Percentiles rank a stretch among this genome's conserved stretches.
Evolutionary conservation across 35 echinoderm and acorn worm species (phyloP).

Genomic region (Diadema setosum): DNA sequence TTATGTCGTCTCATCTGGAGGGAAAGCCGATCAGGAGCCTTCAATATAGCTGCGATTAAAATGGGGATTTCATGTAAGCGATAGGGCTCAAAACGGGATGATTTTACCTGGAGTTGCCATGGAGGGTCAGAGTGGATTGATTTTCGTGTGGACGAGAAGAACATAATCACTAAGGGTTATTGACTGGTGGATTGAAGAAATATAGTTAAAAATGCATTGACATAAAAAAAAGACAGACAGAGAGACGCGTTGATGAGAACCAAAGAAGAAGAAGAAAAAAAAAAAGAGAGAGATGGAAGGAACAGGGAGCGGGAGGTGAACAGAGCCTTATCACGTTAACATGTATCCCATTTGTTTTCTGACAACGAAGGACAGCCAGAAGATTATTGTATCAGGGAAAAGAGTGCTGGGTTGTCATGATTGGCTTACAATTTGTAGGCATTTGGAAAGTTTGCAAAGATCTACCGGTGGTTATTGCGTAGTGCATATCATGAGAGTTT

Average conservation of each 20-base stretch:
- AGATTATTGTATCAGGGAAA: slow-evolving; percentile 1
- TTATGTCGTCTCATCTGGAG: not conserved
- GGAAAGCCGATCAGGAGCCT: not conserved
- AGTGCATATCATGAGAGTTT: not conserved
- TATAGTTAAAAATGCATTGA: not conserved
- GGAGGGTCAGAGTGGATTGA: slow-evolving; percentile 9
- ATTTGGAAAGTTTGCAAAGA: too few relatives aligned
- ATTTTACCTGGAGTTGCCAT: not conserved
- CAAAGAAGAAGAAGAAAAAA: not conserved
- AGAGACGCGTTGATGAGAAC: not conserved
- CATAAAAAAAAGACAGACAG: not conserved
- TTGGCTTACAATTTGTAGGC: too few relatives aligned
- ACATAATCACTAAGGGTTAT: not conserved
- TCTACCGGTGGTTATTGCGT: too few relatives aligned
- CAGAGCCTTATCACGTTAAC: too few relatives aligned
- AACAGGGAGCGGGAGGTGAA: not conserved
- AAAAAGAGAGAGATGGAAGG: not conserved
- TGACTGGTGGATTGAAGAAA: not conserved
- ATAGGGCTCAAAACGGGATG: not conserved
- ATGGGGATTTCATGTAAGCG: not conserved
- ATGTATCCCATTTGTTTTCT: slow-evolving; percentile 3
- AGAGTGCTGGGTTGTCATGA: not conserved
- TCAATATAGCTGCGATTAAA: slow-evolving; percentile 28
- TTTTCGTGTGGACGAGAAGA: not conserved
- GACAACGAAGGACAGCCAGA: not conserved